Conservation (phyloP, 2,888 invertebrate genomes). For the Scrobipalpa atriplicella region DNA sequence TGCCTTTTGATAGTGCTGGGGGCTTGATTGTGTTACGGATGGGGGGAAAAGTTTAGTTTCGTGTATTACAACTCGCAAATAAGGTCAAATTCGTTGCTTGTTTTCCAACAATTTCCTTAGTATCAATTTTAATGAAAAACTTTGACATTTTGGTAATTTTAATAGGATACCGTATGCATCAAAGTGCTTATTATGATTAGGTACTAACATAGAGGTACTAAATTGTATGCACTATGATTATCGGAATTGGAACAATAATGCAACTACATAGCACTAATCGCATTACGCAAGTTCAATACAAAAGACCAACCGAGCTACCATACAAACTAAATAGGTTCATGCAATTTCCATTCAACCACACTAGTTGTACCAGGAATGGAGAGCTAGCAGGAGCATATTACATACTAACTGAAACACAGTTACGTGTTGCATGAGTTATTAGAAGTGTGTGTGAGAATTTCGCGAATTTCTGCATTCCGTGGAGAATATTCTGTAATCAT, state of each 20-base stretch:
- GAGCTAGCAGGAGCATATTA: slow-evolving; percentile 5
- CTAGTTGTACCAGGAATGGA: slow-evolving; percentile 1
- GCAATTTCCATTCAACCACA: slow-evolving; percentile 16
- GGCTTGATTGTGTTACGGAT: slow-evolving; percentile 1
- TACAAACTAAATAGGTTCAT: background rate
- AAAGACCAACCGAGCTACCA: background rate
- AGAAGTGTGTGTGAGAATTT: slow-evolving; percentile 2
- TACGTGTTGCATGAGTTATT: slow-evolving; percentile 20
- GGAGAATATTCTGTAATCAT: slow-evolving; percentile 17
- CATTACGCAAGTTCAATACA: background rate
- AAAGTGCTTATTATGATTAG: no score
- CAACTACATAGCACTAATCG: background rate
- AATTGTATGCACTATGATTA: no score
- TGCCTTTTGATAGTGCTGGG: background rate
- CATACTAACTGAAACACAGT: slow-evolving; percentile 20
- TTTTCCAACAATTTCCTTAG: no score
- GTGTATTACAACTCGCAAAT: background rate
- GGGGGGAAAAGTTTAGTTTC: background rate
- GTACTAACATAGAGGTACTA: no score
- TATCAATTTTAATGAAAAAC: no score
- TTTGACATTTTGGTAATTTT: background rate
- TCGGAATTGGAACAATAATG: background rate
- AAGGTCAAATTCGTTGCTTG: no score
- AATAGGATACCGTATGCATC: no score
- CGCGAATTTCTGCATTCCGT: slow-evolving; percentile 12